A percentile compares a stretch with the other conserved stretches of the same genome.
Evolutionary conservation across 1,140 invertebrate genomes (phyloP).

Genomic region (Drosophila lacertosa): DNA sequence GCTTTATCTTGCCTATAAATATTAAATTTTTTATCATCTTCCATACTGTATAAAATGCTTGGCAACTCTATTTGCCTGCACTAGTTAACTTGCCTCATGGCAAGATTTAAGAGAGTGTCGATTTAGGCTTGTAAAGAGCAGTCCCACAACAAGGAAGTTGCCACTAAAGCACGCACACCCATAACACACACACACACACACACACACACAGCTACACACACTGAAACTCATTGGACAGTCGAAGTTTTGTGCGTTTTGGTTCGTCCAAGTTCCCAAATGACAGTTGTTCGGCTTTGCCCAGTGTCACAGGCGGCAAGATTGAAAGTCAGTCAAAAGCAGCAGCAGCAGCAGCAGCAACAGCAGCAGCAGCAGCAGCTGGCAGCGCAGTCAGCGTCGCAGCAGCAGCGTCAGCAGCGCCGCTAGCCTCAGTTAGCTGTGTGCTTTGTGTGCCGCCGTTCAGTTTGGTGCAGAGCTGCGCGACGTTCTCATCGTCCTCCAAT

Average conservation of each 20-base stretch:
- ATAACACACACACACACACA: constrained; percentile 10
- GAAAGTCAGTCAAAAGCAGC: constrained; percentile 34
- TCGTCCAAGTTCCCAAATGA: constrained; percentile 17
- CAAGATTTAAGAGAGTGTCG: constrained; percentile 28
- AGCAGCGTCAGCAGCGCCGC: constrained; percentile 13
- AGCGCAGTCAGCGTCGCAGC: constrained; percentile 19
- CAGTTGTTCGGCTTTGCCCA: constrained; percentile 23
- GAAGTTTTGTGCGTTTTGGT: constrained; percentile 20
- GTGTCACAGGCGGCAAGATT: constrained; percentile 42
- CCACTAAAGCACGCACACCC: background rate
- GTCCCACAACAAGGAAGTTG: constrained; percentile 33
- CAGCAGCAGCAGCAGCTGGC: constrained; percentile 7
- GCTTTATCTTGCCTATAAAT: no score
- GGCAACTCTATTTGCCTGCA: constrained; percentile 23
- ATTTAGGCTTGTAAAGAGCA: constrained; percentile 10
- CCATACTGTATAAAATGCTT: no score
- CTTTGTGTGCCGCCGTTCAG: constrained; percentile 45
- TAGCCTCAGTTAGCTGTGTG: constrained; percentile 33
- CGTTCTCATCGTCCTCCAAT: constrained; percentile 35
- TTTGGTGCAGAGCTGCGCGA: constrained; percentile 70
- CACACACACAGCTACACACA: background rate
- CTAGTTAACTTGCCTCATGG: background rate
- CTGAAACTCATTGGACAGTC: constrained; percentile 4
- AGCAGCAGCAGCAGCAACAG: constrained; percentile 1
- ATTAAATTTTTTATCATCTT: background rate